Base-by-base conservation (phyloP, 37 sponge, comb jelly and placozoan genomes). In the Amphimedon queenslandica region DNA sequence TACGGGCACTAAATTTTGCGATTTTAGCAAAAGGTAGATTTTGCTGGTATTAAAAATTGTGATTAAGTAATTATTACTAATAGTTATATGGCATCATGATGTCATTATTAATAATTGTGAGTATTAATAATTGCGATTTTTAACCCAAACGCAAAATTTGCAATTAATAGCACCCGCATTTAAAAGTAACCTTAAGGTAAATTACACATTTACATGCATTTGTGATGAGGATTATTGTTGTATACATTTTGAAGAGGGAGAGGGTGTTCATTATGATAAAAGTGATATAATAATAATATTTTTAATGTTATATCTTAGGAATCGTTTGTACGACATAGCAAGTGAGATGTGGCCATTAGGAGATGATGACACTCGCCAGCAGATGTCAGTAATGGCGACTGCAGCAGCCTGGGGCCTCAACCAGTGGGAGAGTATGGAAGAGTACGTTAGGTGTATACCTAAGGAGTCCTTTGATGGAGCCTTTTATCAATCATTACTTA, bases 361-460 rank as follows among this genome's bases (percentile, higher is more conserved):
- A n/a, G 79, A 84, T 57, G 82, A 91, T 2, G 72, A 88, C n/a
- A 91, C 71, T 18, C 51, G 81, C 34, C 82, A 77, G 66, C 77
- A 65, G 47, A 97, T 97, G 95, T 84, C 99, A 13, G 73, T 84
- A 16, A 92, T 97, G 87, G 89, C 90, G 18, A 84, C 89, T 11
- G 83, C 94, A 16, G 87, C 99, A 30, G 92, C 95, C 33, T 97
- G 99, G 99, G 93, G 99, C 13, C 83, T 97, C 58, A 79, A 90
- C 23, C 72, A 94, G 51, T 94, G 93, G 89, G 87, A 88, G 28
- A 80, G 76, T 34, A 86, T 94, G 88, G 81, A 91, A 35, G 89
- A 92, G 63, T 95, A 92, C 53, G 73, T 78, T 21, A 40, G 73
- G 57, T 64, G 74, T 58, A 91, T 95, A 18, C 96, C 89, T 1